These are phyloP conservation scores for Brienomyrus longianalis DNA, from an alignment of 2,113 vertebrate genomes.

Conservation along the genomic window DNA sequence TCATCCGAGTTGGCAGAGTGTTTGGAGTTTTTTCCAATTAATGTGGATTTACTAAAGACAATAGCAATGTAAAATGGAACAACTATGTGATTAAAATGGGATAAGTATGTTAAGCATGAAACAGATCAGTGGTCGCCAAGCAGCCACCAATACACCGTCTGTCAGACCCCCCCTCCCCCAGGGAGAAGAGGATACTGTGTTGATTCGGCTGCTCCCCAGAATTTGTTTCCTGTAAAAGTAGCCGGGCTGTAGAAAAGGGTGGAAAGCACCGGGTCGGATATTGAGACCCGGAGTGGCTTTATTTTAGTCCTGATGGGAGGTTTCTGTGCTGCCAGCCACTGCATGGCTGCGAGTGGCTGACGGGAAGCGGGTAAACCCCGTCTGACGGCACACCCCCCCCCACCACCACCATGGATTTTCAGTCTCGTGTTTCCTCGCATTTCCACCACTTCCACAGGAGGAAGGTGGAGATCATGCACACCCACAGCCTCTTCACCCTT, in stretches of 20 bases:
- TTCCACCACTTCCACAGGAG: slow-evolving; percentile 57
- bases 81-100: neutral
- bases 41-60: neutral
- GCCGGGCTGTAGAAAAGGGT: neutral
- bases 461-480: slow-evolving; percentile 99
- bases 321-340: neutral
- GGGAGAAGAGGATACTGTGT: neutral
- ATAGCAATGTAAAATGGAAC: neutral
- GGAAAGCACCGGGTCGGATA: neutral
- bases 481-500: slow-evolving; percentile 95
- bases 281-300: neutral
- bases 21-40: neutral
- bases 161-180: neutral
- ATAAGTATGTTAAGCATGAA: neutral
- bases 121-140: neutral
- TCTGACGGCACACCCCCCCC: neutral
- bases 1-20: neutral
- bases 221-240: neutral
- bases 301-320: neutral
- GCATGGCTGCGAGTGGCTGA: neutral
- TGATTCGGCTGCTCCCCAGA: neutral
- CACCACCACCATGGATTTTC: neutral
- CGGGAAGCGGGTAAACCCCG: neutral
- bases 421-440: neutral
- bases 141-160: neutral